phyloP scores from a whole-genome alignment of 2,888 invertebrate species.

The Lasioglossum morio region DNA sequence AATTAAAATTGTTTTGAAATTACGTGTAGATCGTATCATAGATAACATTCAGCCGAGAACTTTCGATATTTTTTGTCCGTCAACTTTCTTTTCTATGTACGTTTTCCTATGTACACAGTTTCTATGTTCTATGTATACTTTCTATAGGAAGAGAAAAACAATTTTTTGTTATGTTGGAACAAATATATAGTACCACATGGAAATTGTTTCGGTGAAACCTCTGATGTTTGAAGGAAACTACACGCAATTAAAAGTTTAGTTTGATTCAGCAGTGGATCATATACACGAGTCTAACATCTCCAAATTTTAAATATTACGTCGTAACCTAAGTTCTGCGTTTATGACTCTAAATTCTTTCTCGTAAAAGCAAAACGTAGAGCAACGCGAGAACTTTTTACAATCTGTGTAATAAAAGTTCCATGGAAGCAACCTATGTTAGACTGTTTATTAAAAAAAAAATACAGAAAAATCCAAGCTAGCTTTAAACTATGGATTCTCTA shows the following conservation, averaged over 20 bases:
- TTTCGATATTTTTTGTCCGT: too few species aligned
- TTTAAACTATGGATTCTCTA: neutral
- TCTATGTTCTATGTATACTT: too few species aligned
- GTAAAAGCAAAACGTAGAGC: neutral
- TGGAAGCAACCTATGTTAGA: neutral
- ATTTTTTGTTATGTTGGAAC: too few species aligned
- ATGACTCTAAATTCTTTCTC: neutral
- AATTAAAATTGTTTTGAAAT: too few species aligned
- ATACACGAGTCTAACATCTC: neutral
- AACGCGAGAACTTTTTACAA: neutral
- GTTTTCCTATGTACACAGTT: too few species aligned
- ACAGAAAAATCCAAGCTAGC: neutral
- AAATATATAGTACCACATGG: neutral
- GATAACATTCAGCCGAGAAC: too few species aligned
- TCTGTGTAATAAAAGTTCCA: conserved; percentile 6
- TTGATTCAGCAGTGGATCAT: neutral
- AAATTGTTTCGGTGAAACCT: neutral
- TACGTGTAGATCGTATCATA: too few species aligned
- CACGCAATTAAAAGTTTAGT: conserved; percentile 6
- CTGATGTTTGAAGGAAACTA: neutral
- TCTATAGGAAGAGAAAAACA: too few species aligned
- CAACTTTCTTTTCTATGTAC: too few species aligned
- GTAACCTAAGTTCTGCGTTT: neutral
- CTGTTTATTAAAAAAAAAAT: neutral
- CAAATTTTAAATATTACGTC: neutral